A percentile compares a stretch with the other conserved stretches of the same genome.
Conservation (phyloP, 2,888 invertebrate species). For the Tetheella fluctuosa region DNA sequence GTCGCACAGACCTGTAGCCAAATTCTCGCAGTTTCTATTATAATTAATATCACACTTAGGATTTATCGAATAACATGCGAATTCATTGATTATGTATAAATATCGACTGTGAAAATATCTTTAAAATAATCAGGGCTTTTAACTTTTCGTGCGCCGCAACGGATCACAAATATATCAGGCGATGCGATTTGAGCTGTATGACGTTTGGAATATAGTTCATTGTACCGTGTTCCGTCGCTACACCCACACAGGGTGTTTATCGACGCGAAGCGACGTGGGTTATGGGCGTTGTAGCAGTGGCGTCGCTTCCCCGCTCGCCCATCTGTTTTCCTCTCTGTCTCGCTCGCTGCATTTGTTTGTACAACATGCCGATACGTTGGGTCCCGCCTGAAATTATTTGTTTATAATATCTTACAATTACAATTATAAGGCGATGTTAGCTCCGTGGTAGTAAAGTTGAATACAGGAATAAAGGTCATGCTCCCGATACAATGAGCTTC, state of each 20-base stretch:
- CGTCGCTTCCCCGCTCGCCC: constrained; percentile 66
- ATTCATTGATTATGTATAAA: too few species aligned
- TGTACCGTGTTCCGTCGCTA: constrained; percentile 35
- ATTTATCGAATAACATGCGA: too few species aligned
- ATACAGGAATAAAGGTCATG: too few species aligned
- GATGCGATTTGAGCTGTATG: neutral
- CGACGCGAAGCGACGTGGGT: constrained; percentile 53
- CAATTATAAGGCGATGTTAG: too few species aligned
- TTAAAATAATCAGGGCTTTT: neutral
- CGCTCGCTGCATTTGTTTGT: constrained; percentile 72
- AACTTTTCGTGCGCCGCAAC: neutral
- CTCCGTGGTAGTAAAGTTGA: too few species aligned
- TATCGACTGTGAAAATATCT: too few species aligned
- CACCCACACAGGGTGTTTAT: constrained; percentile 61
- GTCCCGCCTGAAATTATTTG: constrained; percentile 51
- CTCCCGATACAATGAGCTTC: too few species aligned
- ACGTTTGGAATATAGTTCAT: constrained; percentile 9
- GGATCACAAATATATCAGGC: neutral
- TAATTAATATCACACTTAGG: too few species aligned
- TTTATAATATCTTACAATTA: too few species aligned
- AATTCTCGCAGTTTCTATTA: too few species aligned
- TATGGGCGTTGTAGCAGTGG: constrained; percentile 74
- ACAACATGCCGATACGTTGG: constrained; percentile 66
- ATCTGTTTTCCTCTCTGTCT: constrained; percentile 38
- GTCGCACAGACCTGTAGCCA: too few species aligned